Conservation (phyloP, 2,113 vertebrate species). For the Tor tambroides region DNA sequence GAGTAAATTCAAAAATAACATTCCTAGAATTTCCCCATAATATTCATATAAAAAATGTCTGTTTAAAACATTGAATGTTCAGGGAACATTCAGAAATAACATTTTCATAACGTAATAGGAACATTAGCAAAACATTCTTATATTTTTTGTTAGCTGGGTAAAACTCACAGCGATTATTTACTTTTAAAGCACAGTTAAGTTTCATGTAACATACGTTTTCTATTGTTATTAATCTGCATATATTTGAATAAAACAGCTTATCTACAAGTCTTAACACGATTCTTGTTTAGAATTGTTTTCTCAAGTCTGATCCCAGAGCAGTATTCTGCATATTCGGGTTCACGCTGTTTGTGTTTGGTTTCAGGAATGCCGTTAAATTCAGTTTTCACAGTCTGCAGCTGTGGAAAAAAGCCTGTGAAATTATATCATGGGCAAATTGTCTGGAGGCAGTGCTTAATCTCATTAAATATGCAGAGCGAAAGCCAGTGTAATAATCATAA, state of each 20-base stretch:
- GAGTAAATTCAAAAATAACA: neutral
- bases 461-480: constrained; percentile 61
- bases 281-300: neutral
- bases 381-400: constrained; percentile 60
- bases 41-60: no score
- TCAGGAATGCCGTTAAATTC: constrained; percentile 50
- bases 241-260: neutral
- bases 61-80: no score
- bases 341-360: neutral
- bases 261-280: neutral
- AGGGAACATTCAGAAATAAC: no score
- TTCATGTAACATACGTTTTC: neutral
- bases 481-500: constrained; percentile 59
- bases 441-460: constrained; percentile 69
- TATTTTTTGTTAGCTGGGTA: no score
- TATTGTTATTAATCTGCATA: neutral
- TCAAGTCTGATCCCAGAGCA: constrained; percentile 1
- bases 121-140: neutral
- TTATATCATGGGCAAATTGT: constrained; percentile 55
- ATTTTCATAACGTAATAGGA: neutral
- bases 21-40: neutral
- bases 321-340: neutral
- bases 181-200: neutral
- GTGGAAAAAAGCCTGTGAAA: constrained; percentile 73
- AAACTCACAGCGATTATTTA: no score